Percentiles rank a stretch among this genome's conserved stretches.
phyloP scores from a whole-genome alignment of 2,888 invertebrate genomes.

The Amiota mariae region DNA sequence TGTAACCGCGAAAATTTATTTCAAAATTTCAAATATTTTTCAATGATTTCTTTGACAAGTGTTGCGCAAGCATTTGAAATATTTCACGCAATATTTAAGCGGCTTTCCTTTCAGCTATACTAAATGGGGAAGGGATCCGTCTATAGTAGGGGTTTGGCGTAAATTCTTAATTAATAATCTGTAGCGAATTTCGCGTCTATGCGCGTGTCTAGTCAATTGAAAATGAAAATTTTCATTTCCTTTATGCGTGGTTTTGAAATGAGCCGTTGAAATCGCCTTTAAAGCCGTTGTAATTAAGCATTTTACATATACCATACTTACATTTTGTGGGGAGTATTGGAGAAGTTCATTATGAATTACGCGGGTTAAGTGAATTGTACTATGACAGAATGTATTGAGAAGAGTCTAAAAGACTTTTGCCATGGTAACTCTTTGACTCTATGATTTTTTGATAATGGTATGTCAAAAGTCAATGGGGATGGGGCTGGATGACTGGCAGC shows the following conservation, averaged over 20 bases:
- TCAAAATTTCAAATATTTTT: constrained; percentile 53
- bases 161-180: constrained; percentile 72
- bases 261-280: constrained; percentile 66
- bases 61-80: constrained; percentile 59
- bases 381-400: constrained; percentile 58
- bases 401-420: not conserved
- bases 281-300: constrained; percentile 71
- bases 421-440: constrained; percentile 33
- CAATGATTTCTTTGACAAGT: constrained; percentile 49
- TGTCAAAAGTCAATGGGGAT: constrained; percentile 57
- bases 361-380: constrained; percentile 57
- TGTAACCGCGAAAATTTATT: constrained; percentile 64
- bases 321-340: constrained; percentile 24
- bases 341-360: not conserved
- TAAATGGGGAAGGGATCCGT: constrained; percentile 17
- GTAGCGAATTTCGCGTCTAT: constrained; percentile 54
- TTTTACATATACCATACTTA: constrained; percentile 26
- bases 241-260: constrained; percentile 55
- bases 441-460: constrained; percentile 25
- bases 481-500: not conserved
- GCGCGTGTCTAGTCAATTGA: constrained; percentile 41
- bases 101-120: constrained; percentile 48
- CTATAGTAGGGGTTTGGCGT: constrained; percentile 40
- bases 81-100: constrained; percentile 62
- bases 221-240: constrained; percentile 41